Conservation (phyloP, 2,113 vertebrate species). For the Ciconia stormi region DNA sequence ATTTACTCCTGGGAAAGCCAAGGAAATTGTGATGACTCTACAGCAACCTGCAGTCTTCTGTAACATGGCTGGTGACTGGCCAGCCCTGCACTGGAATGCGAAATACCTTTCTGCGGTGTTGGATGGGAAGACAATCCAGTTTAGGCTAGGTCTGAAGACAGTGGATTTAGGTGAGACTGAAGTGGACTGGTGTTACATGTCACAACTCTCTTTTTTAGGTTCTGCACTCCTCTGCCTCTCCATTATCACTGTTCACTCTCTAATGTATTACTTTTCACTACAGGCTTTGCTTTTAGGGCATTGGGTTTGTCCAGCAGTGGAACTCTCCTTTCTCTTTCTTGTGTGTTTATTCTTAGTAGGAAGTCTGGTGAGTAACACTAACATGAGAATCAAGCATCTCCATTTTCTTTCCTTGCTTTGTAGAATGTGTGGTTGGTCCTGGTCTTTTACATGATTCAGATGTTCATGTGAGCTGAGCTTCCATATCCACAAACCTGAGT, state of each 20-base stretch:
- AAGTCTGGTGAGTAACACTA: background rate
- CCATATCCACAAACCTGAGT: background rate
- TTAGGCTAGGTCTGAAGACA: slow-evolving; percentile 83
- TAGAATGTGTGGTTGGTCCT: background rate
- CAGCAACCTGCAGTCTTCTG: slow-evolving; percentile 86
- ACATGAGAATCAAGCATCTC: background rate
- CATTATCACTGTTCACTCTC: background rate
- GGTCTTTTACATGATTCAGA: background rate
- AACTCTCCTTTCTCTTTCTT: background rate
- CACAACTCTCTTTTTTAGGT: background rate
- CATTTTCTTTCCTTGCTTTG: background rate
- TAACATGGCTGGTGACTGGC: slow-evolving; percentile 87
- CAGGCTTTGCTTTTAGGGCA: background rate
- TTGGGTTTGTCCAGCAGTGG: background rate
- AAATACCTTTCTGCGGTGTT: slow-evolving; percentile 78
- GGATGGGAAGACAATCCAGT: slow-evolving; percentile 75
- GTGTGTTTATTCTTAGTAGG: background rate
- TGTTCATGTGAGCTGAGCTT: background rate
- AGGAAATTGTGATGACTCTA: slow-evolving; percentile 80
- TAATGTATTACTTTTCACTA: background rate
- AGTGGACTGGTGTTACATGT: background rate
- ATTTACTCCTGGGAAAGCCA: slow-evolving; percentile 83
- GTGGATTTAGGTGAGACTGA: slow-evolving; percentile 75
- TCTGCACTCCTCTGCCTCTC: background rate
- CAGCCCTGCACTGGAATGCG: slow-evolving; percentile 83